phyloP scores from a whole-genome alignment of 2,797 vertebrate genomes.

The Artibeus lituratus region DNA sequence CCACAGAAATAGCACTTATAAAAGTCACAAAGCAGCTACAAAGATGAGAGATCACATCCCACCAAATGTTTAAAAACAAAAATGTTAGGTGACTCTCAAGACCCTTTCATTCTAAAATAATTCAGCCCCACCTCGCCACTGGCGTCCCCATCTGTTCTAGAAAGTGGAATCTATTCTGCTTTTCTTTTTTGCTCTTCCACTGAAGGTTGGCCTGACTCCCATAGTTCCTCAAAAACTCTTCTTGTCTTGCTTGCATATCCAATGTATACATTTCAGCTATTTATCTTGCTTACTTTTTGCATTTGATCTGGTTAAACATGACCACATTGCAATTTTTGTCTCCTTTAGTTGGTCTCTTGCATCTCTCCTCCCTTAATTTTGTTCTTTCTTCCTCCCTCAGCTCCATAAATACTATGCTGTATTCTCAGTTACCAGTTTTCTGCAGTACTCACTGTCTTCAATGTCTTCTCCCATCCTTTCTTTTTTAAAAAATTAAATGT shows the following conservation, averaged over 20 bases:
- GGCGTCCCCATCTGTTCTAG: background rate
- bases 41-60: background rate
- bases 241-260: background rate
- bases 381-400: background rate
- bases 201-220: background rate
- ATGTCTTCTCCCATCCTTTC: background rate
- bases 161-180: background rate
- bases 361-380: background rate
- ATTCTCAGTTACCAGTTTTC: background rate
- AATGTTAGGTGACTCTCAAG: background rate
- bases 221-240: background rate
- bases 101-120: background rate
- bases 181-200: background rate
- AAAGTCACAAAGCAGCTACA: background rate
- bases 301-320: background rate
- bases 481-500: background rate
- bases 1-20: background rate
- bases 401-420: background rate
- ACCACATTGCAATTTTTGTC: background rate
- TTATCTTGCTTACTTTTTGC: background rate
- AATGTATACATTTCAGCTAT: background rate
- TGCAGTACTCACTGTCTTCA: background rate
- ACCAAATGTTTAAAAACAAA: background rate
- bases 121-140: background rate
- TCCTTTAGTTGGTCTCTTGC: background rate